phyloP scores from a whole-genome alignment of 2,113 vertebrate species.

The Ascaphus truei region DNA sequence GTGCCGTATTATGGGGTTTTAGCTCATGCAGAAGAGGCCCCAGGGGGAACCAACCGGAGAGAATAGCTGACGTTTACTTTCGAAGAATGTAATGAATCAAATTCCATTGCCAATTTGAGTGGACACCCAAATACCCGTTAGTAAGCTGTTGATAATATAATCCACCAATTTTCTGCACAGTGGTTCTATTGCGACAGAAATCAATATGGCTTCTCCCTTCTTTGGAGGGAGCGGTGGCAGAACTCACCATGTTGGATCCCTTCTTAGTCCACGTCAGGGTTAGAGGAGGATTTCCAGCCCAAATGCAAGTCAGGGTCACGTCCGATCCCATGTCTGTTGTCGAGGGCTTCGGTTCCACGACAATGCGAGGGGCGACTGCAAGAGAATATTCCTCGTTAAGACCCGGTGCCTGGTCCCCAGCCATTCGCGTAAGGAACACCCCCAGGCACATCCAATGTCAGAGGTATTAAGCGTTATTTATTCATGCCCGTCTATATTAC shows the following conservation, averaged over 20 bases:
- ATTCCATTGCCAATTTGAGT: too few relatives aligned
- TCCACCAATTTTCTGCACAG: too few relatives aligned
- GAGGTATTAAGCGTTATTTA: constrained; percentile 27
- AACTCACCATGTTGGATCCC: constrained; percentile 88
- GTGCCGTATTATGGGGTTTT: too few relatives aligned
- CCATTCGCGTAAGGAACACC: background rate
- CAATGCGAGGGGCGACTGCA: constrained; percentile 84
- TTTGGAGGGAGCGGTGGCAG: too few relatives aligned
- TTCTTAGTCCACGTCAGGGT: constrained; percentile 97
- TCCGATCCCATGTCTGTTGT: constrained; percentile 88
- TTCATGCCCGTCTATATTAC: constrained; percentile 28
- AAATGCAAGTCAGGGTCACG: constrained; percentile 88
- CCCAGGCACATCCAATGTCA: background rate
- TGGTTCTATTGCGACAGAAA: too few relatives aligned
- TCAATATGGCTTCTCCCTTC: too few relatives aligned
- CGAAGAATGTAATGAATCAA: too few relatives aligned
- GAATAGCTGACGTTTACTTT: too few relatives aligned
- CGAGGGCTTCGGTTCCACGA: constrained; percentile 84
- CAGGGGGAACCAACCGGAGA: too few relatives aligned
- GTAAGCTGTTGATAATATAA: too few relatives aligned
- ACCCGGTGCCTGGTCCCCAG: constrained; percentile 9
- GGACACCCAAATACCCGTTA: too few relatives aligned
- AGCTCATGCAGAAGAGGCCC: too few relatives aligned
- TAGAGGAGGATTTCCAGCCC: constrained; percentile 88
- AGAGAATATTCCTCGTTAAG: background rate